phyloP scores from a whole-genome alignment of 2,888 invertebrate species.

The Oligia latruncula region DNA sequence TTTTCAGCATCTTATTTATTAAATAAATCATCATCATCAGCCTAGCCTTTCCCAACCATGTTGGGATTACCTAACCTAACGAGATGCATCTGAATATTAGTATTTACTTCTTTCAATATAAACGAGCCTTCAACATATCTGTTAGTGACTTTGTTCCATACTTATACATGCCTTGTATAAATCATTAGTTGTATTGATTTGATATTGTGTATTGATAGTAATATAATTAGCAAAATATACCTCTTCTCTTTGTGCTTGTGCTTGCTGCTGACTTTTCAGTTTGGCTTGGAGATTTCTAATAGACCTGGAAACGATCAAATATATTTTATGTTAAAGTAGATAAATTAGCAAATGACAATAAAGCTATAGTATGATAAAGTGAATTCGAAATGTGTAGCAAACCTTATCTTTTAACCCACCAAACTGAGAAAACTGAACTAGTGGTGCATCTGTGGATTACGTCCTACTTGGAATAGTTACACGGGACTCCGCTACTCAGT shows the following conservation, averaged over 20 bases:
- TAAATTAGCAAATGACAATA: not conserved
- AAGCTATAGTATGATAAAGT: not conserved
- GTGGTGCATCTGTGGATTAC: too few relatives aligned
- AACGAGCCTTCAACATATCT: not conserved
- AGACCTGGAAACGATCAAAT: slow-evolving; percentile 91
- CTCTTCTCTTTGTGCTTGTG: slow-evolving; percentile 94
- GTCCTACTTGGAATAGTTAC: too few relatives aligned
- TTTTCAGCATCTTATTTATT: not conserved
- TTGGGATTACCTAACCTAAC: not conserved
- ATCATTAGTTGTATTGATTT: not conserved
- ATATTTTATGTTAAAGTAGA: too few relatives aligned
- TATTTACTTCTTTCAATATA: not conserved
- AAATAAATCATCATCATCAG: not conserved
- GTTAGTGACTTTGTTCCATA: not conserved
- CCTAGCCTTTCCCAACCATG: not conserved
- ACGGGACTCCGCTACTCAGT: too few relatives aligned
- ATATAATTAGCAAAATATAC: slow-evolving; percentile 80
- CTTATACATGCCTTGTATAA: not conserved
- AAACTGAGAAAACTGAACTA: too few relatives aligned
- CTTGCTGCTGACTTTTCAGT: slow-evolving; percentile 96
- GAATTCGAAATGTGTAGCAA: too few relatives aligned
- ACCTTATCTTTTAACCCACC: too few relatives aligned
- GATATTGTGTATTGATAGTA: not conserved
- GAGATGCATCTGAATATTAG: not conserved
- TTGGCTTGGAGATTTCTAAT: slow-evolving; percentile 97